phyloP scores from a whole-genome alignment of 2,888 invertebrate species.

The Cactoblastis cactorum region DNA sequence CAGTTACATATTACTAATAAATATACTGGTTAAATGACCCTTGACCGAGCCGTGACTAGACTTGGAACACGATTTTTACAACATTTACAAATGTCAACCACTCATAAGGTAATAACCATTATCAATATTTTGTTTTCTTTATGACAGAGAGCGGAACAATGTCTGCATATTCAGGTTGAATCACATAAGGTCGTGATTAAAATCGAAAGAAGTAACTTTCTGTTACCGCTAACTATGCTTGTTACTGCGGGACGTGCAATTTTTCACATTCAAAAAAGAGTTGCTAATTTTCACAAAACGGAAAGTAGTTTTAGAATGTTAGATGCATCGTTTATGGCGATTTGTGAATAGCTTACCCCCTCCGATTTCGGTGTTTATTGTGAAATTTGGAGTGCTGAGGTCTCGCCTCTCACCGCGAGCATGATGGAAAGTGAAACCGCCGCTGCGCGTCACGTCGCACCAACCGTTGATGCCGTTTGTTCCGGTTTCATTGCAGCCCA shows the following conservation, averaged over 20 bases:
- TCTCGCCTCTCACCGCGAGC: slow-evolving; percentile 71
- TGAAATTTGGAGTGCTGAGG: slow-evolving; percentile 72
- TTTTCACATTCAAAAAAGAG: neutral
- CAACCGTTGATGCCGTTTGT: slow-evolving; percentile 60
- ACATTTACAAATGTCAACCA: slow-evolving; percentile 43
- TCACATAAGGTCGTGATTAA: too few relatives aligned
- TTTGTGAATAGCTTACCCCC: slow-evolving; percentile 43
- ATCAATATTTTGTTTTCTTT: neutral
- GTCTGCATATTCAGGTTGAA: neutral
- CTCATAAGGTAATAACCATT: slow-evolving; percentile 22
- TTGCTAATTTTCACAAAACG: slow-evolving; percentile 24
- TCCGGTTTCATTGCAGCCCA: slow-evolving; percentile 60
- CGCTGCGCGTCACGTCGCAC: slow-evolving; percentile 61
- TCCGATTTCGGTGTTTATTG: slow-evolving; percentile 60
- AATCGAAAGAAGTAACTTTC: too few relatives aligned
- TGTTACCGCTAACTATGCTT: too few relatives aligned
- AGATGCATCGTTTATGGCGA: slow-evolving; percentile 28
- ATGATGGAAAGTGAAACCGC: slow-evolving; percentile 77
- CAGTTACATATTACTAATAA: neutral
- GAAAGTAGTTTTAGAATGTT: slow-evolving; percentile 19
- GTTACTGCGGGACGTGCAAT: neutral
- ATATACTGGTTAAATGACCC: slow-evolving; percentile 10
- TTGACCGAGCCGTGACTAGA: slow-evolving; percentile 2
- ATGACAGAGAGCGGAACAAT: neutral
- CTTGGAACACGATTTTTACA: slow-evolving; percentile 39